Percentiles rank a stretch among this genome's conserved stretches.
phyloP scores from a whole-genome alignment of 2,888 invertebrate species.

The Fabriciana adippe region DNA sequence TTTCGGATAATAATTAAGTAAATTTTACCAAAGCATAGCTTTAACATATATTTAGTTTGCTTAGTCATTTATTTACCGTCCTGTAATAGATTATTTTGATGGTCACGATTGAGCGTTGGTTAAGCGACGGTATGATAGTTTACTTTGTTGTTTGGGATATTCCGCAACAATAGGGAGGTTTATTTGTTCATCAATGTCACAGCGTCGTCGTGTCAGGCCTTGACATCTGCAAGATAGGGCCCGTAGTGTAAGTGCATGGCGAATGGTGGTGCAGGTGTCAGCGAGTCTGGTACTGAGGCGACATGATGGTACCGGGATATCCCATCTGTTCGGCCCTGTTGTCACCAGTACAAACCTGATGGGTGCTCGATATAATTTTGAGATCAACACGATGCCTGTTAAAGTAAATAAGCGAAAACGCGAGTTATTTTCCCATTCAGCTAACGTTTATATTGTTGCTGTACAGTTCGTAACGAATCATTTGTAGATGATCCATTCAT shows the following conservation, averaged over 20 bases:
- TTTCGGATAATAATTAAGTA: not conserved
- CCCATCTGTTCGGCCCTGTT: not conserved
- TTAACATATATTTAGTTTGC: too few relatives aligned
- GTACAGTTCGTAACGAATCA: too few relatives aligned
- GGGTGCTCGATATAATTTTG: not conserved
- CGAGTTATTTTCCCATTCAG: too few relatives aligned
- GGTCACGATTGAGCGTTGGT: not conserved
- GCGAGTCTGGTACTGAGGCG: not conserved
- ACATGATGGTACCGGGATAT: not conserved
- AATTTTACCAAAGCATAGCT: too few relatives aligned
- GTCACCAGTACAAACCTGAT: not conserved
- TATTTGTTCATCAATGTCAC: not conserved
- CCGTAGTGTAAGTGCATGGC: not conserved
- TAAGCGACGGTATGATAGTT: not conserved
- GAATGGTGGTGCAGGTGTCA: conserved; percentile 4
- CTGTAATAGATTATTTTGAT: not conserved
- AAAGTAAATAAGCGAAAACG: too few relatives aligned
- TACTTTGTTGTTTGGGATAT: not conserved
- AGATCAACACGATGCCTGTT: too few relatives aligned
- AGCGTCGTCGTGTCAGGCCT: not conserved
- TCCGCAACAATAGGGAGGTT: not conserved
- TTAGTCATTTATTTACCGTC: not conserved
- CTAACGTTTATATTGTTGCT: too few relatives aligned
- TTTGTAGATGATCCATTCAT: too few relatives aligned
- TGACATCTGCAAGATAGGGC: conserved; percentile 6